Evolutionary conservation across 2,113 vertebrate genomes (phyloP).

Genomic region (Gasterosteus aculeatus): DNA sequence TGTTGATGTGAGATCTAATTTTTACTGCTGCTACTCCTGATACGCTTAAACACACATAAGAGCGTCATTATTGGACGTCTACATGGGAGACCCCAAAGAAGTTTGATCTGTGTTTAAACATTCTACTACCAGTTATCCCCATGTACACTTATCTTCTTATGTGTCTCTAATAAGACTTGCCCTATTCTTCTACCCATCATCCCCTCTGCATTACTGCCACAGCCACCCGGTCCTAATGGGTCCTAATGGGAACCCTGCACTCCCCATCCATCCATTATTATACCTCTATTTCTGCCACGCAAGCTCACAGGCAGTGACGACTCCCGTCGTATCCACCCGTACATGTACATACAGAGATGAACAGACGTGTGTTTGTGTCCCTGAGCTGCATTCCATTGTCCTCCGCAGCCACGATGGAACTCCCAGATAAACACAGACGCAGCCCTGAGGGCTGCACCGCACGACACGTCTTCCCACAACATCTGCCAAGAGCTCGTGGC

Average conservation of each 20-base stretch:
- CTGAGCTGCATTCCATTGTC: conserved; percentile 4
- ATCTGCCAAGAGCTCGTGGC: conserved; percentile 48
- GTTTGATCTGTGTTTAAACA: conserved; percentile 58
- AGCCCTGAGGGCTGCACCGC: conserved; percentile 23
- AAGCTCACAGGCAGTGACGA: conserved; percentile 30
- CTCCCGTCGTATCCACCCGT: conserved; percentile 7
- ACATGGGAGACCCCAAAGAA: conserved; percentile 12
- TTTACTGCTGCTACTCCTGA: conserved; percentile 59
- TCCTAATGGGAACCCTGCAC: not conserved
- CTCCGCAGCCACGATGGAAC: conserved; percentile 8
- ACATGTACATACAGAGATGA: conserved; percentile 19
- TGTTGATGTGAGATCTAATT: conserved; percentile 69
- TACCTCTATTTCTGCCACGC: conserved; percentile 26
- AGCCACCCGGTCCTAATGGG: not conserved
- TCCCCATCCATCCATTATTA: conserved; percentile 19
- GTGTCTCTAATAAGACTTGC: conserved; percentile 28
- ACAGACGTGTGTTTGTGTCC: conserved; percentile 30
- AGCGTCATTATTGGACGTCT: conserved; percentile 27
- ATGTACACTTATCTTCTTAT: conserved; percentile 63
- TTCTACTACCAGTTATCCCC: conserved; percentile 41
- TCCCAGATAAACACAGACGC: conserved; percentile 43
- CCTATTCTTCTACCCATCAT: conserved; percentile 34
- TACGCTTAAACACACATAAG: conserved; percentile 48
- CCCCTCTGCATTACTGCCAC: conserved; percentile 26
- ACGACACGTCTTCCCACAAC: conserved; percentile 35